A percentile compares a stretch with the other conserved stretches of the same genome.
Conservation (phyloP, 2,113 vertebrate genomes). For the Numida meleagris region DNA sequence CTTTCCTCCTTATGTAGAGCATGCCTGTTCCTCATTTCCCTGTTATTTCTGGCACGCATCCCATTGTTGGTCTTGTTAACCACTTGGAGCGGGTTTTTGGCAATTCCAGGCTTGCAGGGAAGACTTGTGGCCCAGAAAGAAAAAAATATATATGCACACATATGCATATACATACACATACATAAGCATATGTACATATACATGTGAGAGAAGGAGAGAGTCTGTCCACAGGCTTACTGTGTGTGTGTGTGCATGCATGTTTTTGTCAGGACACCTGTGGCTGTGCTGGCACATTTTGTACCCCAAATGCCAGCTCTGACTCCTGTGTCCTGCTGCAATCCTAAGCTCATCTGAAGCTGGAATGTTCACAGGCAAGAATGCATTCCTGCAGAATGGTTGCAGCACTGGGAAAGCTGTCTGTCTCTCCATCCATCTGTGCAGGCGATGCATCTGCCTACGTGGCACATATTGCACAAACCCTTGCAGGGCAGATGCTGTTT, state of each 20-base stretch:
- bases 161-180: background rate
- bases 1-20: background rate
- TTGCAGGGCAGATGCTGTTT: background rate
- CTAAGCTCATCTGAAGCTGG: background rate
- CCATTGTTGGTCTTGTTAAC: background rate
- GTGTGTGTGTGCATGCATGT: rapidly evolving
- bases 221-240: background rate
- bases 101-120: slow-evolving; percentile 24
- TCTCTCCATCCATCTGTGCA: background rate
- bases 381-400: background rate
- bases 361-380: background rate
- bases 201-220: slow-evolving; percentile 10
- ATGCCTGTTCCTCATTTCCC: background rate
- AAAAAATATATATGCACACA: background rate
- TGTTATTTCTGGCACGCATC: background rate
- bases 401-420: background rate
- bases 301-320: background rate
- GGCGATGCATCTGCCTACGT: background rate
- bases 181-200: background rate
- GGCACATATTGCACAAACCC: rapidly evolving
- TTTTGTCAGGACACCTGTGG: background rate
- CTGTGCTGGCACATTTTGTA: background rate
- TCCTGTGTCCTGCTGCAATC: background rate
- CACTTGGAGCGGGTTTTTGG: background rate
- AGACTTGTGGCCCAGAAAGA: background rate